Evolutionary conservation across 1,140 invertebrate species (phyloP).

Genomic region (Tenebrio molitor): DNA sequence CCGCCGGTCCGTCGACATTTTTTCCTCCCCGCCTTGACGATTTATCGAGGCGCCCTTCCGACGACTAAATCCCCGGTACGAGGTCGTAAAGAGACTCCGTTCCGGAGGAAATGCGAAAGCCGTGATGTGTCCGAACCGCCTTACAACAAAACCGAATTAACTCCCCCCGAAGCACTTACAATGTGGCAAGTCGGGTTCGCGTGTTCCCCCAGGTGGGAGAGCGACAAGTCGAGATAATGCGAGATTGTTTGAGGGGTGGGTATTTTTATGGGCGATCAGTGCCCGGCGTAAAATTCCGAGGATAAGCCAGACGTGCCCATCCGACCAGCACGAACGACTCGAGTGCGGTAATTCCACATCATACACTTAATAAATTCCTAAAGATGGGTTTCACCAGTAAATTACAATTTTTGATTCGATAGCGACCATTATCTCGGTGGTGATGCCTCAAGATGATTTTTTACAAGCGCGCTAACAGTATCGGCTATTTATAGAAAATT

Average conservation of each 20-base stretch:
- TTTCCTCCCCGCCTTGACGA: slow-evolving; percentile 4
- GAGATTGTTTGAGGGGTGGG: neutral
- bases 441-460: too few relatives aligned
- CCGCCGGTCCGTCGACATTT: neutral
- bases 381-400: neutral
- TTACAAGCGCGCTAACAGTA: too few relatives aligned
- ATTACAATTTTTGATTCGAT: neutral
- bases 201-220: neutral
- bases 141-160: neutral
- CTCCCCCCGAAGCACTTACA: neutral
- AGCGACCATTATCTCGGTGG: neutral
- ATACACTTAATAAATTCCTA: slow-evolving; percentile 21
- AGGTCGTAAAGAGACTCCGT: too few relatives aligned
- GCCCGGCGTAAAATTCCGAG: neutral
- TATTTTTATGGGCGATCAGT: slow-evolving; percentile 22
- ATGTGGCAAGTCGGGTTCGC: neutral
- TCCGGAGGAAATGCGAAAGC: neutral
- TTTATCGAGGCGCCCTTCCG: slow-evolving; percentile 10
- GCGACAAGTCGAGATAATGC: slow-evolving; percentile 3
- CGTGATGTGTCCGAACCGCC: neutral
- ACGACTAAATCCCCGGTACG: neutral
- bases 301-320: slow-evolving; percentile 6
- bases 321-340: neutral
- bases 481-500: too few relatives aligned
- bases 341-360: slow-evolving; percentile 3